Evolutionary conservation across 92 coral and sea anemone genomes (phyloP), one percentile per base, ranked within the genome.

Genomic region (Palythoa grandiflora): DNA sequence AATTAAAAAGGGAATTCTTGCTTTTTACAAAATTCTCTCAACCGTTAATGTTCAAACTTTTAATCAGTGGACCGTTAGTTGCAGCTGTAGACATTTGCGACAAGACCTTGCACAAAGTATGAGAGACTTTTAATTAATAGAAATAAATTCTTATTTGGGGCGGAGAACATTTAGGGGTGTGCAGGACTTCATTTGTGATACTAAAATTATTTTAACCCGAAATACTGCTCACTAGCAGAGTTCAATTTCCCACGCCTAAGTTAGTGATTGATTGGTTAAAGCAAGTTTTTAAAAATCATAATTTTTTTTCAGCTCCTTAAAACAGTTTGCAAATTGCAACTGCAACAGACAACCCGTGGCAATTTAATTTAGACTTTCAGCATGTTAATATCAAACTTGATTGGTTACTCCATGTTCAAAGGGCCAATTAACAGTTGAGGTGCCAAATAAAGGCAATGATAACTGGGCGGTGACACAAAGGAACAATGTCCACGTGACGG

Each of bases 401-500:
- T 60, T 59, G 84, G 54, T 38, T 79, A 6, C 5, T 37, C 61
- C 10, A 3, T 44, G 57, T 68, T 8, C 2, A 21, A 37, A 28
- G 59, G 55, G 38, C 57, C 38, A 79, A 38, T 79, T 79, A 10
- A 35, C 16, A 17, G 65, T 71, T 50, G 40, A 19, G 86, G 48
- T 19, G 21, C 86, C 84, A 81, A 81, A 81, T 81, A 81, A 65
- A 75, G 86, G 40, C 16, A 47, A 39, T 19, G 73, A 80, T 63
- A 61, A 61, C 14, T 80, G 85, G 85, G 85, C 85, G 85, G 85
- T n/a, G 85, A 80, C 73, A 80, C 85, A 70, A 35, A 11, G 11
- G 86, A 66, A 81, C 86, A 81, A 81, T 81, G 44, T 44, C 2
- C 86, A 81, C 60, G 86, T 81, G 86, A 81, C 86, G 75, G 52